These are phyloP conservation scores for Triplophysa rosa DNA, from an alignment of 2,113 vertebrate species.

Conservation along the genomic window DNA sequence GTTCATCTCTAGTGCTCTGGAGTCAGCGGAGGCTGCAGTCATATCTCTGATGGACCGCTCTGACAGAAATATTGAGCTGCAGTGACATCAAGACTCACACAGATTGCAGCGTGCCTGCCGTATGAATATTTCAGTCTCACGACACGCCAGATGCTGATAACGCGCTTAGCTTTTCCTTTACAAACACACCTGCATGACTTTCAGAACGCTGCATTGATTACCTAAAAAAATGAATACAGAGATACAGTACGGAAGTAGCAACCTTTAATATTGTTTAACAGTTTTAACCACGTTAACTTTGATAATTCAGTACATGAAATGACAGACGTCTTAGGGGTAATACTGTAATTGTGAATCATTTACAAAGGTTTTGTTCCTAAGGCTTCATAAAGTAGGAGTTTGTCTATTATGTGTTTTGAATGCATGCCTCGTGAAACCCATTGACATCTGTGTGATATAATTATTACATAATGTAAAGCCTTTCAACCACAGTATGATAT, in stretches of 20 bases:
- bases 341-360: too few relatives aligned
- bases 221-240: too few relatives aligned
- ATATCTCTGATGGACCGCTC: constrained; percentile 40
- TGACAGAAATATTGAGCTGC: constrained; percentile 39
- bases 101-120: constrained; percentile 32
- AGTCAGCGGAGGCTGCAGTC: constrained; percentile 40
- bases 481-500: background rate
- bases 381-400: too few relatives aligned
- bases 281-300: too few relatives aligned
- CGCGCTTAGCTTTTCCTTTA: constrained; percentile 18
- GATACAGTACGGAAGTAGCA: too few relatives aligned
- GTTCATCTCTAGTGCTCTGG: constrained; percentile 15
- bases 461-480: background rate
- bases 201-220: constrained; percentile 18
- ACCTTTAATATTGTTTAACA: too few relatives aligned
- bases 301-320: too few relatives aligned
- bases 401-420: too few relatives aligned
- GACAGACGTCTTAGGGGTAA: too few relatives aligned
- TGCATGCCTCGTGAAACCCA: too few relatives aligned
- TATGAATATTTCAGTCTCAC: constrained; percentile 32
- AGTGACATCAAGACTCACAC: constrained; percentile 43
- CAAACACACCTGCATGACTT: constrained; percentile 24
- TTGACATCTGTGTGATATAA: too few relatives aligned
- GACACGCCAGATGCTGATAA: constrained; percentile 2
- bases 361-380: too few relatives aligned